Evolutionary conservation across 2,113 vertebrate species (phyloP).

Genomic region (Osmerus eperlanus): DNA sequence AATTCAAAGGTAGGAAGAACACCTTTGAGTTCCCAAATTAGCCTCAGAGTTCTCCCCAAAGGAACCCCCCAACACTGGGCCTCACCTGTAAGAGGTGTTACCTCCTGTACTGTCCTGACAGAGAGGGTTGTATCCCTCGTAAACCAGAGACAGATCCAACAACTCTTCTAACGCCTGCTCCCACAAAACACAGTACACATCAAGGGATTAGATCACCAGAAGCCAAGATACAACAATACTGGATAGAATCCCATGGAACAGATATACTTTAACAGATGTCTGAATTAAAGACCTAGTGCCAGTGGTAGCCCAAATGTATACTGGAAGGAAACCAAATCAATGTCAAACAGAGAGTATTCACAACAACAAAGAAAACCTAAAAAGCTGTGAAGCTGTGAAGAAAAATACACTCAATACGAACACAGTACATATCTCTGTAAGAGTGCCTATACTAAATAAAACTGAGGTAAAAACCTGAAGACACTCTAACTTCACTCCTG

Average conservation of each 20-base stretch:
- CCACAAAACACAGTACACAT: background rate
- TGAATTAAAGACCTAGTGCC: too few species aligned
- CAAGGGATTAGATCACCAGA: background rate
- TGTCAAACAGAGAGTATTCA: too few species aligned
- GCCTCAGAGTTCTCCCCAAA: background rate
- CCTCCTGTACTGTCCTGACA: constrained; percentile 21
- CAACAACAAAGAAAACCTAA: too few species aligned
- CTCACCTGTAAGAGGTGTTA: constrained; percentile 48
- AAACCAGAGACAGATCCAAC: constrained; percentile 36
- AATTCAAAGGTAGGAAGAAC: constrained; percentile 18
- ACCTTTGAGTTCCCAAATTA: constrained; percentile 16
- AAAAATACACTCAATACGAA: too few species aligned
- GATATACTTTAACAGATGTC: too few species aligned
- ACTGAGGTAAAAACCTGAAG: background rate
- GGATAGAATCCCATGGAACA: too few species aligned
- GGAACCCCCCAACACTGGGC: constrained; percentile 16
- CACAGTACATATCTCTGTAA: too few species aligned
- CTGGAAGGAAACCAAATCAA: too few species aligned
- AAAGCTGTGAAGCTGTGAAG: too few species aligned
- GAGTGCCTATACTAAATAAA: background rate
- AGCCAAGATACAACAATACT: constrained; percentile 15
- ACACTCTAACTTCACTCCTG: background rate
- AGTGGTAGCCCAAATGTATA: too few species aligned
- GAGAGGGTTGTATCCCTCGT: constrained; percentile 1
- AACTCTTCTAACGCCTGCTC: constrained; percentile 20